Base-by-base conservation (phyloP, 2,113 vertebrate genomes). In the Callithrix jacchus region DNA sequence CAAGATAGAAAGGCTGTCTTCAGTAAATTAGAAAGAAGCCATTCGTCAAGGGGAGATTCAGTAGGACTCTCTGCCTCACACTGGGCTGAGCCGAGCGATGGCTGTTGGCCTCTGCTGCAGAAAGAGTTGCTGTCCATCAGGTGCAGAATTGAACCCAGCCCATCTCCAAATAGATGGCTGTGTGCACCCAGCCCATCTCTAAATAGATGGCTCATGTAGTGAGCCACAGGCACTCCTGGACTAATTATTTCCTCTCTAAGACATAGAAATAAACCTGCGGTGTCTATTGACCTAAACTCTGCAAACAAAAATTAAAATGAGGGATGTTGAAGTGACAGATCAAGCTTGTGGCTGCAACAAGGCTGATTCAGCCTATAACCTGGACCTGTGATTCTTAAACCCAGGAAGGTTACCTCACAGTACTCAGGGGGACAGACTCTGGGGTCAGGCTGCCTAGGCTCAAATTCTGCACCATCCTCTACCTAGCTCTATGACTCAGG, bases 261-360 rank as follows among this genome's bases (percentile, higher is more conserved):
- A 14, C 13, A 4, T 21, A 80, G 13, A 45, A 54, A 30, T 35
- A 40, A 61, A 47, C 14, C 14, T 45, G 4, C 1, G 3, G 70
- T 27, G 18, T 37, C 52, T 54, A 71, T 0, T 8, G 61, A 76
- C 45, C 64, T 66, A 18, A 84, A 40, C 37, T 89, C 87, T 90
- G 37, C 49, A 87, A 83, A 84, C 27, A n/a, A 71, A 96, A 58
- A 83, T 42, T 25, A 87, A 27, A 93, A 83, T 27, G 45, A 93
- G 35, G 37, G 37, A 71, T 7, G 58, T 17, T 23, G 54, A 91
- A 23, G 71, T 12, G 40, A 27, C n/a, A 25, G 40, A 49, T 11
- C 42, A 70, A 8, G 18, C 2, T 37, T 17, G 14, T 25, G 87
- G 42, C 30, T 73, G 70, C 30, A 74, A 92, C 18, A 25, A 79